Base-by-base conservation (phyloP, 2,113 vertebrate genomes). In the Callaeas wilsoni region DNA sequence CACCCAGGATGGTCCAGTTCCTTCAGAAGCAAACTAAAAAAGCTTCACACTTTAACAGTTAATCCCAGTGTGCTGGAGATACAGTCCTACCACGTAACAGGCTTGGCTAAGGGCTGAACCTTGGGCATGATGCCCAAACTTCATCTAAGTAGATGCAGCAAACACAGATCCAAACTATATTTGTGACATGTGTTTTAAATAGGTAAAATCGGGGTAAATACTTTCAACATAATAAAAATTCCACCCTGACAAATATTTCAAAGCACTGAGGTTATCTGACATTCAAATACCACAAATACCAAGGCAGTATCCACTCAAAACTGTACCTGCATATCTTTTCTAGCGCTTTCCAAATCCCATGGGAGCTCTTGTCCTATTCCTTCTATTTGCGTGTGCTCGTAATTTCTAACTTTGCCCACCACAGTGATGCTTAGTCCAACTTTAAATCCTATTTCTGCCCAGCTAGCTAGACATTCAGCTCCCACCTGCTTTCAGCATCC, bases 71-170 rank as follows among this genome's bases (percentile, higher is more conserved):
- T 49, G 19, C 37, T 70, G 15, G 9, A 82, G 26, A 17, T 10
- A 69, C 27, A 74, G 44, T 5, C 9, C 25, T 23, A 49, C 4
- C 6, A 3, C 1, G 0, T 8, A 41, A 27, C 7, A 26, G 32
- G 55, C 29, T 53, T 44, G 25, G 21, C 49, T n/a, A 81, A 81
- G 35, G 33, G 26, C 39, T 64, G 53, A 73, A 47, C 13, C 12
- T 33, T 0, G 1, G 14, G 5, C 46, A 23, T 1, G 1, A 46
- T 25, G 32, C 16, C 21, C 50, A 74, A 12, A 8, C 26, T 25
- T 10, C 21, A 52, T 23, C 9, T 50, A 75, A 41, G 19, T 0
- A 79, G 17, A 74, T 30, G 46, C 16, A 32, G 46, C 19, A 84
- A 68, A 41, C 6, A 29, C 37, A 64, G 16, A 77, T 41, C 50